Base-by-base conservation (phyloP, 2,113 vertebrate genomes). In the Pseudopipra pipra region DNA sequence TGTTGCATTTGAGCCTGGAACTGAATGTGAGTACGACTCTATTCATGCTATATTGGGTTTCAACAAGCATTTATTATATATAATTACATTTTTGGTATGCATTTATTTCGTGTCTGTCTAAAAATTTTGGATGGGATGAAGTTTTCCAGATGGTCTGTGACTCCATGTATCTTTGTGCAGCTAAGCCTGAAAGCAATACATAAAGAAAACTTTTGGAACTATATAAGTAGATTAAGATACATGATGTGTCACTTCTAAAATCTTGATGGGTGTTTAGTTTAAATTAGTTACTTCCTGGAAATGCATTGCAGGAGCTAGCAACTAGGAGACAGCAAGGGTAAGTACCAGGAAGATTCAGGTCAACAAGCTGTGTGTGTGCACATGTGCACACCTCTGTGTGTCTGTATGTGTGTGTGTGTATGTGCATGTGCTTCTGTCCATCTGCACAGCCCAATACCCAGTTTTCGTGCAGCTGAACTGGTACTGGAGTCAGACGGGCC, bases 21-120 rank as follows among this genome's bases (percentile, higher is more conserved):
- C 77, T 97, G 79, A 97, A 97, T 63, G 98, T 98, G 83, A 98
- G 98, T 98, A 94, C 33, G 74, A 91, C 30, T 88, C 28, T 90
- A 55, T 85, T 93, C 47, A 25, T 76, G 35, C 49, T 85, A 2
- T 89, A 37, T 37, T 78, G 28, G 70, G 37, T 51, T 89, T 92
- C 39, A 86, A 33, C 39, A 90, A 76, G 56, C 16, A 44, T 70
- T 94, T 72, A 27, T 85, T 93, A 63, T 65, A 71, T 52, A 35
- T 23, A 63, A 2, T 83, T 84, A 37, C 13, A 61, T 63, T 88
- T 80, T 51, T 80, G 16, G 23, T 35, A 62, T 49, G 35, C 51
- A 33, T 70, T 88, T 87, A 79, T 93, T 95, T 77, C 0, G 6
- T 14, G 18, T 65, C 39, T 72, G 17, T 52, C 43, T 93, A 74